Evolutionary conservation across 2,113 vertebrate genomes (phyloP), one percentile per base, ranked within the genome.

Genomic region (Dasyurus viverrinus): DNA sequence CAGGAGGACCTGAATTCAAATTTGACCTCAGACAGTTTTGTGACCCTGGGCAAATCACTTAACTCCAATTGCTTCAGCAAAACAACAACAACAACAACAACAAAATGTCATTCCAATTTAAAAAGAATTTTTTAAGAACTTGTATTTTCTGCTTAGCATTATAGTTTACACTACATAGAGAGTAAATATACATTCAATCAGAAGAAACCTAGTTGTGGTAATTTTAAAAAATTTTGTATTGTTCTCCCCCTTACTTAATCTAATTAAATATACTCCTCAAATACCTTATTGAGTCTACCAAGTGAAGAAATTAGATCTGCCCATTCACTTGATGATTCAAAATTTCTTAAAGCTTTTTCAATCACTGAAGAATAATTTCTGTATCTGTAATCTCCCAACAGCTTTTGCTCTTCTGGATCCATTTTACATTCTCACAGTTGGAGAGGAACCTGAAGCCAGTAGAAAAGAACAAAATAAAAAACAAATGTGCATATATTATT

Each of bases 311-410:
- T 99, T 53, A 99, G 99, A 97, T 99, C 99, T 0, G 99, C 99
- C 99, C 99, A 99, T 97, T 99, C 99, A 19, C 99, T 99, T 0
- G 99, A 99, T 4, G 99, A 99, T 95, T 99, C 99, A 93, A 99
- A 99, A 98, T 99, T 99, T 93, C 99, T 99, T 96, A 99, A 98
- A 24, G 99, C 99, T 98, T 99, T 99, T 97, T 99, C 99, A 47
- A 99, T 99, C 1, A 99, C 99, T 0, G 99, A 98, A 0, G 99
- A 98, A 52, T 99, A 99, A 98, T 98, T 99, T 95, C 99, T 99
- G 98, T 99, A 99, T 89, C 99, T 99, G 98, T 99, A 99, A 97
- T 99, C 99, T 94, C 98, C 99, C 91, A 99, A 98, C 68, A 99
- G 98, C 94, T 99, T 99, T 60, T 99, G 98, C 97, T 99, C 99